Evolutionary conservation across 2,797 vertebrate species (phyloP).

Genomic region (Cynopterus sphinx): DNA sequence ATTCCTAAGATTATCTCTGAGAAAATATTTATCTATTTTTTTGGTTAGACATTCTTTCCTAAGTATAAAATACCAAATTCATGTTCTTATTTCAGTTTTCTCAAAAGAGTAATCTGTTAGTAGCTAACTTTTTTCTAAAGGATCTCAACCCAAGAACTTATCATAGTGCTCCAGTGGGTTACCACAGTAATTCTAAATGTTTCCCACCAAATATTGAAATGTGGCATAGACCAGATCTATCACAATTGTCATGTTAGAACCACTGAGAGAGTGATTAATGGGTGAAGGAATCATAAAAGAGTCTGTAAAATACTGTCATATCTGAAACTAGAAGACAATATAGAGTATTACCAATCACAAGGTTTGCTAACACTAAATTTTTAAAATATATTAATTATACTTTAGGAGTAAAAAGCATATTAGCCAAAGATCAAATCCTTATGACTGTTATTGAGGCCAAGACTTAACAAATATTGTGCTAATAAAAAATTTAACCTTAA

Average conservation of each 20-base stretch:
- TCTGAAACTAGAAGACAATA: conserved; percentile 15
- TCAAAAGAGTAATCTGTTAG: not conserved
- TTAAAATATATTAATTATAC: not conserved
- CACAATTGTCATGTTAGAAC: not conserved
- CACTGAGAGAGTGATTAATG: not conserved
- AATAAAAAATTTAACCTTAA: not conserved
- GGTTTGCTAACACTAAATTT: not conserved
- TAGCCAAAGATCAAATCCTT: not conserved
- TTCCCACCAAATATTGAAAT: not conserved
- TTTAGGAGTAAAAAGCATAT: not conserved
- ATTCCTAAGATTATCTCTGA: not conserved
- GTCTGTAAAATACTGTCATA: not conserved
- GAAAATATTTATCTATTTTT: not conserved
- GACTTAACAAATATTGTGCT: not conserved
- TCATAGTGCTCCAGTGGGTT: not conserved
- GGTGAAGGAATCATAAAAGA: not conserved
- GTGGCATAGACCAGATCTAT: not conserved
- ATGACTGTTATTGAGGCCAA: not conserved
- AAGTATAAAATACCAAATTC: conserved; percentile 19
- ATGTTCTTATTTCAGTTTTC: not conserved
- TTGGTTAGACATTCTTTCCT: not conserved
- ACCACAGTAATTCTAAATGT: not conserved
- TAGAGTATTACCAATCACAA: not conserved
- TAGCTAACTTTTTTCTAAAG: not conserved
- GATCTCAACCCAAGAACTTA: not conserved